Evolutionary conservation across 2,888 invertebrate species (phyloP).

Genomic region (Tenthredo amoena): DNA sequence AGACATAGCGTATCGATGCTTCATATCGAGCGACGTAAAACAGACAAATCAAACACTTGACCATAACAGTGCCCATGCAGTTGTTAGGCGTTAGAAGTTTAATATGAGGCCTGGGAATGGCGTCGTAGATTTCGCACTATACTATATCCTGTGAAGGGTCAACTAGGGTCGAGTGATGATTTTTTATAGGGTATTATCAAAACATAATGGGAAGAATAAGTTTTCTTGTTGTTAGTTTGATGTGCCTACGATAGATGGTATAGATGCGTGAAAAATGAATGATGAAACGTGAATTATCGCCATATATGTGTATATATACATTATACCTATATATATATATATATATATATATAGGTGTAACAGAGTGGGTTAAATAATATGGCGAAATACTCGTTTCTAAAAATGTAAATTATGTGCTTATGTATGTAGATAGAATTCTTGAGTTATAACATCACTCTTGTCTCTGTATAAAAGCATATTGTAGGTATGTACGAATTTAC

Average conservation of each 20-base stretch:
- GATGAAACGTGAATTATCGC: slow-evolving; percentile 8
- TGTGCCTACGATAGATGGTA: no score
- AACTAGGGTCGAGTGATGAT: slow-evolving; percentile 15
- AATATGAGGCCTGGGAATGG: not conserved
- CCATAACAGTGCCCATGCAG: slow-evolving; percentile 6
- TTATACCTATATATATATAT: not conserved
- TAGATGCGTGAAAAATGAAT: not conserved
- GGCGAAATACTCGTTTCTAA: not conserved
- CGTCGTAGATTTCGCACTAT: slow-evolving; percentile 17
- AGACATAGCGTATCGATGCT: not conserved
- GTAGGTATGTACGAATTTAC: not conserved
- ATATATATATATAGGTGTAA: not conserved
- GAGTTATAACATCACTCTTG: slow-evolving; percentile 18
- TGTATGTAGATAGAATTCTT: slow-evolving; percentile 19
- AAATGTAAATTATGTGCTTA: slow-evolving; percentile 17
- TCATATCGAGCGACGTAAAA: slow-evolving; percentile 6
- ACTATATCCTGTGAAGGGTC: not conserved
- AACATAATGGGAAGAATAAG: not conserved
- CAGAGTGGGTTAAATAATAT: slow-evolving; percentile 9
- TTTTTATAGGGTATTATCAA: not conserved
- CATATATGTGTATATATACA: not conserved
- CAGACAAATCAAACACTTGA: slow-evolving; percentile 18
- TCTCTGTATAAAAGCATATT: not conserved
- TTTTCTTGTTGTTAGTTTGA: not conserved
- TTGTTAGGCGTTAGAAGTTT: slow-evolving; percentile 6